A percentile compares a stretch with the other conserved stretches of the same genome.
phyloP scores from a whole-genome alignment of 2,888 invertebrate genomes.

The Ectobius pallidus region DNA sequence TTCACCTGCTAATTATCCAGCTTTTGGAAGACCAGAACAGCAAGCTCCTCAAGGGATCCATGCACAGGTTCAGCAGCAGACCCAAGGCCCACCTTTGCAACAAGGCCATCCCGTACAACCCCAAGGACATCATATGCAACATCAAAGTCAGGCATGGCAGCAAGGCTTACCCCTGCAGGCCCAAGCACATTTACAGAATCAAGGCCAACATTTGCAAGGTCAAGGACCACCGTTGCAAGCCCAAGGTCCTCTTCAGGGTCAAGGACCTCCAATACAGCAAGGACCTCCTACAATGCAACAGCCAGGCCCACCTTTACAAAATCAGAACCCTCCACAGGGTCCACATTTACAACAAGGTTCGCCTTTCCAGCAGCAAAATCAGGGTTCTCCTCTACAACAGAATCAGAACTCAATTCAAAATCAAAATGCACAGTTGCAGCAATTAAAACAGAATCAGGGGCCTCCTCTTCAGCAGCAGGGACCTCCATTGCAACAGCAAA shows the following conservation, averaged over 20 bases:
- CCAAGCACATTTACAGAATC: constrained; percentile 4
- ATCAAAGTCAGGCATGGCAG: constrained; percentile 30
- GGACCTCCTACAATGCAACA: constrained; percentile 21
- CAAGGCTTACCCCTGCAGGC: constrained; percentile 15
- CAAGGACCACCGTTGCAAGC: constrained; percentile 29
- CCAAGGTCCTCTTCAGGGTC: constrained; percentile 31
- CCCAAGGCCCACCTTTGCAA: constrained; percentile 36
- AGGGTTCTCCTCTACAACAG: constrained; percentile 25
- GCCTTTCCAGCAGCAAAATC: constrained; percentile 17
- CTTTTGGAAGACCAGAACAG: constrained; percentile 34
- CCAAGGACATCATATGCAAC: constrained; percentile 21
- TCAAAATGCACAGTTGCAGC: constrained; percentile 5
- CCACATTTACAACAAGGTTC: constrained; percentile 21
- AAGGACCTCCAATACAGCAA: constrained; percentile 18
- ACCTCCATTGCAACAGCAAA: constrained; percentile 36
- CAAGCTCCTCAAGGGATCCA: constrained; percentile 24
- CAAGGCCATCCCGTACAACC: constrained; percentile 22
- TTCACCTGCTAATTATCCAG: constrained; percentile 26
- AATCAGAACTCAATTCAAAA: too few relatives aligned
- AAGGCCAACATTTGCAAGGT: constrained; percentile 31
- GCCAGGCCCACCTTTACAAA: constrained; percentile 20
- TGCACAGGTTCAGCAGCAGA: constrained; percentile 16
- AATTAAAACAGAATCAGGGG: constrained; percentile 23
- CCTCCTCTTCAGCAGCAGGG: constrained; percentile 26
- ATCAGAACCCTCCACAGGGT: constrained; percentile 12